Percentiles rank a stretch among this genome's conserved stretches.
Evolutionary conservation across 2,797 vertebrate species (phyloP).

Genomic region (Sebastes umbrosus): DNA sequence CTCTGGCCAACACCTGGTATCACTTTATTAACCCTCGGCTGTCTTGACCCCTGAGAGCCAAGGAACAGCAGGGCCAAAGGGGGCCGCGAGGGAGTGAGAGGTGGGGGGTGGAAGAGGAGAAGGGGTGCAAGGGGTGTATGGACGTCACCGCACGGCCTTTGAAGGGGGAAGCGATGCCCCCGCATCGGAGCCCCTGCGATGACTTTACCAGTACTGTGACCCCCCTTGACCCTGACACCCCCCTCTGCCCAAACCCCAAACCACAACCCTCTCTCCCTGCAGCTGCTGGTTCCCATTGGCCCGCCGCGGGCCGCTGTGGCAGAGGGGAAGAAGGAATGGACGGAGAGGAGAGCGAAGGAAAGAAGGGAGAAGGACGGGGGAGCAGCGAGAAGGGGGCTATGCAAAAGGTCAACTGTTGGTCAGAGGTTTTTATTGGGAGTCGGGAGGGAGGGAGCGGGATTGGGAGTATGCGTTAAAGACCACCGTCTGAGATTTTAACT

Average conservation of each 20-base stretch:
- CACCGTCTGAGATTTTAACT: slow-evolving; percentile 88
- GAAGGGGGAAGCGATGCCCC: slow-evolving; percentile 80
- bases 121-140: slow-evolving; percentile 45
- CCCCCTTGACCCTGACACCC: slow-evolving; percentile 78
- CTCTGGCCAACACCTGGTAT: slow-evolving; percentile 86
- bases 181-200: slow-evolving; percentile 77
- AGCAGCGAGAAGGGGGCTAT: slow-evolving; percentile 58
- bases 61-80: slow-evolving; percentile 79
- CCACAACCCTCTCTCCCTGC: slow-evolving; percentile 51
- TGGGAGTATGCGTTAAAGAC: slow-evolving; percentile 83
- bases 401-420: slow-evolving; percentile 86
- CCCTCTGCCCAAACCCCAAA: slow-evolving; percentile 28
- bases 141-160: slow-evolving; percentile 80
- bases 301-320: slow-evolving; percentile 45
- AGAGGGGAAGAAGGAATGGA: slow-evolving; percentile 33
- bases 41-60: slow-evolving; percentile 79
- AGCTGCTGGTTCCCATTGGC: slow-evolving; percentile 81
- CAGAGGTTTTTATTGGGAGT: slow-evolving; percentile 86
- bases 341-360: slow-evolving; percentile 31
- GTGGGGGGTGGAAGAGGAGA: slow-evolving; percentile 36
- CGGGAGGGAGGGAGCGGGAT: slow-evolving; percentile 72
- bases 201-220: slow-evolving; percentile 87
- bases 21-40: slow-evolving; percentile 87
- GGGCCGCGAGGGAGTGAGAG: slow-evolving; percentile 58
- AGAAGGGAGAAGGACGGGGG: slow-evolving; percentile 34